A percentile compares a stretch with the other conserved stretches of the same genome.
These are phyloP conservation scores for Cranoglanis bouderius DNA, from an alignment of 2,113 vertebrate genomes.

Conservation along the genomic window DNA sequence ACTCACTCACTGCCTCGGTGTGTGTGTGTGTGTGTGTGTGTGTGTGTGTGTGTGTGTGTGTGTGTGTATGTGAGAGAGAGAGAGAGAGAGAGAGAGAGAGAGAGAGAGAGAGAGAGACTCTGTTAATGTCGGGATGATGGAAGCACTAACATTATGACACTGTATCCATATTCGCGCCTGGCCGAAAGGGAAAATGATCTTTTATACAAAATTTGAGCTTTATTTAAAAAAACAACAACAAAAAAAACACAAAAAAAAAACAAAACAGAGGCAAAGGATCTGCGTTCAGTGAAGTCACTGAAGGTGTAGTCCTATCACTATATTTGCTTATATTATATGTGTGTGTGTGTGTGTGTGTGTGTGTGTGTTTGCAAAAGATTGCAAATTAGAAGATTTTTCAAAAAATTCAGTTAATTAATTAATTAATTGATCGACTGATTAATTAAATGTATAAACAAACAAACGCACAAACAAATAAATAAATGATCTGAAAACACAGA, in stretches of 20 bases:
- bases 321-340: neutral
- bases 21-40: constrained; percentile 14
- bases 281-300: neutral
- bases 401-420: neutral
- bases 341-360: neutral
- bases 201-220: neutral
- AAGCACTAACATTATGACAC: constrained; percentile 31
- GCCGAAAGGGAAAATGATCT: neutral
- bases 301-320: neutral
- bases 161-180: neutral
- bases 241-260: neutral
- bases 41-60: constrained; percentile 2
- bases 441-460: too few species aligned
- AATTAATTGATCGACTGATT: too few species aligned
- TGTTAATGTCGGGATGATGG: constrained; percentile 22
- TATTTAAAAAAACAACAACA: too few species aligned
- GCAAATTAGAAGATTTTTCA: neutral
- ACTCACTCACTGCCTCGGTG: neutral
- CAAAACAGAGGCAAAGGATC: neutral
- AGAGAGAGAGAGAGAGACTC: neutral
- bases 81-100: too few species aligned
- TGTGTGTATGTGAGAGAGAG: too few species aligned
- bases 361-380: neutral
- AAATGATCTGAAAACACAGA: neutral
- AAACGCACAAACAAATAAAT: neutral